Evolutionary conservation across 2,888 invertebrate genomes (phyloP), one percentile per base, ranked within the genome.

Genomic region (Tipula unca): DNA sequence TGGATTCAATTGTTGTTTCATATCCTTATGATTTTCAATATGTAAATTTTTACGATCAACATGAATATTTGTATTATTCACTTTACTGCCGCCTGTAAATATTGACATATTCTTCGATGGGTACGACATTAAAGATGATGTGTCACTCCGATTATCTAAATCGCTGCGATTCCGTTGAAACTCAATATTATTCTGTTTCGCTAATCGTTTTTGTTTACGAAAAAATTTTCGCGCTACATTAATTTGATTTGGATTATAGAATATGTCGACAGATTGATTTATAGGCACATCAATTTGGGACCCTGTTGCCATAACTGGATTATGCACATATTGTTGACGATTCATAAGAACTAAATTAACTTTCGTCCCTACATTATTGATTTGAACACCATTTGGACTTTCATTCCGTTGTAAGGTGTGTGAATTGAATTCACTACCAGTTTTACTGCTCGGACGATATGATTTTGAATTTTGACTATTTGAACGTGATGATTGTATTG

Each of bases 161-260:
- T 91, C 91, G 14, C 93, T 90, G 86, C 93, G 91, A 87, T 90
- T 90, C 0, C 91, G 89, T 86, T 90, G 90, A 85, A 91, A 87
- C 85, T 95, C 94, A 29, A 96, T 91, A 88, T 95, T 95, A 88
- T 94, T 95, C 86, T 94, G 93, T 88, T 95, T 95, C 90, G 94
- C 93, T 87, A 95, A 92, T 84, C 95, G 93, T 86, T 95, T 93
- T 89, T 96, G 97, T 88, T 96, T 96, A 88, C 96, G 96, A 90
- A 98, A 98, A 90, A 98, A 98, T 89, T 97, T 97, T 87, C 96
- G 94, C 0, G 98, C 98, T 0, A 97, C 97, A 48, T 96, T 97
- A 90, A 97, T 98, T 90, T 98, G 98, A 90, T 96, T 96, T 0
- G 97, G 97, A 90, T 98, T 97, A 89, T 97, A 98, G 90, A 98